A percentile compares a stretch with the other conserved stretches of the same genome.
Evolutionary conservation across 2,113 vertebrate species (phyloP).

Genomic region (Seriola rivoliana): DNA sequence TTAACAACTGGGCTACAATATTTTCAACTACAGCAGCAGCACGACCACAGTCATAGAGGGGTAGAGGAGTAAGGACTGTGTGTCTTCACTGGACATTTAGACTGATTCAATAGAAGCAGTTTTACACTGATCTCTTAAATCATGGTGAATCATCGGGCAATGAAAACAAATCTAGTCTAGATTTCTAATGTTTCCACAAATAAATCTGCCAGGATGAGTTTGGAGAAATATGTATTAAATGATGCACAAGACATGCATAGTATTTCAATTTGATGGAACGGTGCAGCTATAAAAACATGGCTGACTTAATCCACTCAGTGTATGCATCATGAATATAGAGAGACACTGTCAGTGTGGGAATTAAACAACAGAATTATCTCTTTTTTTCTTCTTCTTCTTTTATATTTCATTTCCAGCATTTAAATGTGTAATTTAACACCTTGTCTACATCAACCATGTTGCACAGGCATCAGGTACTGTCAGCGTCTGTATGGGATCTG

Average conservation of each 20-base stretch:
- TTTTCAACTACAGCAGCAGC: background rate
- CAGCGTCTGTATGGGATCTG: too few species aligned
- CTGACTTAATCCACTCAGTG: background rate
- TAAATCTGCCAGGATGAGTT: background rate
- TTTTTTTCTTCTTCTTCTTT: too few species aligned
- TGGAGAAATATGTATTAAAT: background rate
- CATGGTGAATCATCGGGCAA: background rate
- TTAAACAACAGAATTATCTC: too few species aligned
- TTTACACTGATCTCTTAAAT: background rate
- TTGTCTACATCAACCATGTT: too few species aligned
- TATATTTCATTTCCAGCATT: too few species aligned
- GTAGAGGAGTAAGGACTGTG: background rate
- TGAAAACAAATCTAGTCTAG: background rate
- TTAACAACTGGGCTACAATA: background rate
- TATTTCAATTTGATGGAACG: background rate
- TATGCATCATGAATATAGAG: too few species aligned
- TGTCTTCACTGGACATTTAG: background rate
- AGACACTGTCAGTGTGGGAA: too few species aligned
- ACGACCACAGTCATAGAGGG: background rate
- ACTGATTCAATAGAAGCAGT: background rate
- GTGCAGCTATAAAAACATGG: background rate
- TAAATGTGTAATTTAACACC: too few species aligned
- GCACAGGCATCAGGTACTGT: too few species aligned
- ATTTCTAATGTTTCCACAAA: too few species aligned
- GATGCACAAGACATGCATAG: background rate